Evolutionary conservation across 2,888 invertebrate genomes (phyloP), one percentile per base, ranked within the genome.

Genomic region (Caenorhabditis sinica): DNA sequence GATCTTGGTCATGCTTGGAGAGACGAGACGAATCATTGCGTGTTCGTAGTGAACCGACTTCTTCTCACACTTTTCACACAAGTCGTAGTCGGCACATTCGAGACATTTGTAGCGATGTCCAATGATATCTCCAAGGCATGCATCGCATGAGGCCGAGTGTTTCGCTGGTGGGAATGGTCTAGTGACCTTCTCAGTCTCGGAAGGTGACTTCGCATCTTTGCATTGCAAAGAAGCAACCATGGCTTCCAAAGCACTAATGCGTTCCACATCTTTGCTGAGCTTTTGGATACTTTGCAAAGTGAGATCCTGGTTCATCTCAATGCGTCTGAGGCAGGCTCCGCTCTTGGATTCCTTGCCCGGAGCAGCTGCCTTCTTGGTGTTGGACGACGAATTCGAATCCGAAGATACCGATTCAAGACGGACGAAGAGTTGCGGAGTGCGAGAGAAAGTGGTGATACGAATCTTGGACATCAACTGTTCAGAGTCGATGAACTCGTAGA

Each of bases 31-130:
- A 33, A 83, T 17, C 77, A 83, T 72, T 43, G 76, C 83, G 49
- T 83, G 83, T 23, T 83, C 75, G 17, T 73, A 72, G 56, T 83
- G 83, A 43, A 81, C 51, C 28, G 73, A 79, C n/a, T 79, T 79
- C 53, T 63, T 79, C 30, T 84, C 82, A 36, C 86, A 86, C 23
- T 68, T 63, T 43, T 63, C 66, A 28, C 86, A 86, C n/a, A 86
- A 58, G 20, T 86, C 86, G 60, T 80, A 86, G 58, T 86, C 83
- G 13, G 74, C 68, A 30, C 86, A 86, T 40, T 77, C 51, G 25
- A 76, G 51, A 58, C 86, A 86, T 56, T 86, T 86, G 83, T 61
- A 86, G 6, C 86, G 71, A 63, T 75, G 74, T 30, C 86, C 86
- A 36, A 68, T 40, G 40, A 86, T 86, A 40, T 61, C 45, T 23